phyloP scores from a whole-genome alignment of 2,797 vertebrate species.

The Microhierax caerulescens region DNA sequence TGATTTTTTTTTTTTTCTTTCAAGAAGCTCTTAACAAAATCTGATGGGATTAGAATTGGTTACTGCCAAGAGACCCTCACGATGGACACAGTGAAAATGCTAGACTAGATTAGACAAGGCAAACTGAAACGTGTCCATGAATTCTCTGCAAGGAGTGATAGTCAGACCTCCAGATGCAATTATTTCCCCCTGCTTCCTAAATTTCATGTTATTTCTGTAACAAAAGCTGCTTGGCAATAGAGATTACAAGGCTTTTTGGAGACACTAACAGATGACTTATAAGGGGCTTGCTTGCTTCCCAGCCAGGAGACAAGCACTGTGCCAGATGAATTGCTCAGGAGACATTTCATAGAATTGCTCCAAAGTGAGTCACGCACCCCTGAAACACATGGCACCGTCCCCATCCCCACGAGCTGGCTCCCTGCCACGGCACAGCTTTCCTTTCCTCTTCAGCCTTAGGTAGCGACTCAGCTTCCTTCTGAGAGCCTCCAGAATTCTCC shows the following conservation, averaged over 20 bases:
- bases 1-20: background rate
- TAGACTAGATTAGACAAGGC: background rate
- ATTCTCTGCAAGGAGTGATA: background rate
- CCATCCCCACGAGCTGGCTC: background rate
- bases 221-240: conserved; percentile 6
- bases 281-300: background rate
- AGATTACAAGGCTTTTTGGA: conserved; percentile 33
- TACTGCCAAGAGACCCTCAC: background rate
- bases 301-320: background rate
- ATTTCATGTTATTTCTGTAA: conserved; percentile 5
- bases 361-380: background rate
- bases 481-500: background rate
- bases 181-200: background rate
- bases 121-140: background rate
- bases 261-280: background rate
- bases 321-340: background rate
- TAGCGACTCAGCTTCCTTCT: background rate
- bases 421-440: background rate
- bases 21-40: conserved; percentile 24
- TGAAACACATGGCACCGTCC: background rate
- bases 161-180: background rate
- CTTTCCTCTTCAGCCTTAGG: background rate
- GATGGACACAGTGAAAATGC: conserved; percentile 5
- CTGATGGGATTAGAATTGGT: background rate
- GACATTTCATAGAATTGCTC: background rate